Conservation (phyloP, 2,888 invertebrate species). For the Therioaphis trifolii region DNA sequence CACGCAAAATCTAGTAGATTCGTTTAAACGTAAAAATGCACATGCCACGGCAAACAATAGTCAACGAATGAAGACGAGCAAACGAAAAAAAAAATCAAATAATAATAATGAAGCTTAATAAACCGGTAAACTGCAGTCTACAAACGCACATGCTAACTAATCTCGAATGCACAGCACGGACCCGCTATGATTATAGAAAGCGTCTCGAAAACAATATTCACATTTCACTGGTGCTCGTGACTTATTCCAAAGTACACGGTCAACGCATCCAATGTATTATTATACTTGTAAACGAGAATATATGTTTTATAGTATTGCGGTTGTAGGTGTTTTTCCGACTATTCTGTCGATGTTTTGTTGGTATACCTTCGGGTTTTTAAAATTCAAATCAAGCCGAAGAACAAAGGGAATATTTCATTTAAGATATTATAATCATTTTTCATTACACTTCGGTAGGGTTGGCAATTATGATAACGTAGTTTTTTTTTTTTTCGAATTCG, state of each 20-base stretch:
- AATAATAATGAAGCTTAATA: slow-evolving; percentile 17
- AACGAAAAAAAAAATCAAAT: background rate
- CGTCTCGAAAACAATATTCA: slow-evolving; percentile 25
- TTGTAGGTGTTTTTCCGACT: no score
- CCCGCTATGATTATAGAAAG: slow-evolving; percentile 55
- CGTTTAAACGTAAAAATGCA: background rate
- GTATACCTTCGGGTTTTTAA: no score
- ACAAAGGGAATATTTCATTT: no score
- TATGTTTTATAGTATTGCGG: no score
- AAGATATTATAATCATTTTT: no score
- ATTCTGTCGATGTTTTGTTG: no score
- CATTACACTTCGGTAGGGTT: no score
- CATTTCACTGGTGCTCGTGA: background rate
- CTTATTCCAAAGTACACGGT: background rate
- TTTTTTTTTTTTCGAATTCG: no score
- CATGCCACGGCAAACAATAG: slow-evolving; percentile 34
- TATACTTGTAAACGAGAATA: background rate
- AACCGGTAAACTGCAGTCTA: slow-evolving; percentile 22
- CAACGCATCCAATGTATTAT: background rate
- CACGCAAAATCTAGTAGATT: background rate
- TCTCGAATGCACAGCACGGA: slow-evolving; percentile 44
- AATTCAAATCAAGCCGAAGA: no score
- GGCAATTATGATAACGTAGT: no score
- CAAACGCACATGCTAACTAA: slow-evolving; percentile 54
- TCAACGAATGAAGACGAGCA: background rate